Conservation (phyloP, 2,113 vertebrate genomes). For the Coptodon rendalli region DNA sequence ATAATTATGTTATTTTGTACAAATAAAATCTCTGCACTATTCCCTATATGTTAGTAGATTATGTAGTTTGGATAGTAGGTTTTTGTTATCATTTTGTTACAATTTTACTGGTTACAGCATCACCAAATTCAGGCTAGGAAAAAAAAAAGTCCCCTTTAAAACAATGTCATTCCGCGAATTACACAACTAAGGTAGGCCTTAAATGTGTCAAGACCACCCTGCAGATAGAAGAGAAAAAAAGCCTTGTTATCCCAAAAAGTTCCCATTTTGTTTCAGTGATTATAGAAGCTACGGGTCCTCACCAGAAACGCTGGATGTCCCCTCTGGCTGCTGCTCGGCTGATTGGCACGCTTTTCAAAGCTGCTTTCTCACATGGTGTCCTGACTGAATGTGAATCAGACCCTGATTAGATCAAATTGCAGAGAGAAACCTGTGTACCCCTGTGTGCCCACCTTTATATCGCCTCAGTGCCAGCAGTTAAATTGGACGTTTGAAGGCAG, state of each 20-base stretch:
- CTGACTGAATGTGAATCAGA: constrained; percentile 51
- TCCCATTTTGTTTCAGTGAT: constrained; percentile 51
- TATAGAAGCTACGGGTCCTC: constrained; percentile 42
- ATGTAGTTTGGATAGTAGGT: background rate
- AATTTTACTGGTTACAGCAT: background rate
- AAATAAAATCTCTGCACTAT: background rate
- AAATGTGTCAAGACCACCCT: constrained; percentile 44
- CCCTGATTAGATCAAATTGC: constrained; percentile 63
- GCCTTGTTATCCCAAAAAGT: constrained; percentile 52
- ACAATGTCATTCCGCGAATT: constrained; percentile 3
- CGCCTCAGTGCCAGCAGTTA: constrained; percentile 29
- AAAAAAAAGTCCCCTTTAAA: background rate
- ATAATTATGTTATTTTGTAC: background rate
- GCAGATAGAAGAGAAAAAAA: constrained; percentile 31
- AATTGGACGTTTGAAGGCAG: constrained; percentile 46
- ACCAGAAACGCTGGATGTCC: constrained; percentile 35
- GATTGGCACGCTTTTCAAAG: constrained; percentile 50
- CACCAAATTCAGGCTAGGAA: background rate
- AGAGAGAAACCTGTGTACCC: constrained; percentile 46
- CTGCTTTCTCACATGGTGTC: constrained; percentile 44
- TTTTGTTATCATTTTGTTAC: background rate
- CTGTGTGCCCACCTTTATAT: constrained; percentile 43
- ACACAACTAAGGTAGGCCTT: background rate
- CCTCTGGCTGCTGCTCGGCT: constrained; percentile 37
- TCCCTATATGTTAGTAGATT: background rate